phyloP scores from a whole-genome alignment of 1,140 invertebrate genomes.

The Cotesia vestalis region DNA sequence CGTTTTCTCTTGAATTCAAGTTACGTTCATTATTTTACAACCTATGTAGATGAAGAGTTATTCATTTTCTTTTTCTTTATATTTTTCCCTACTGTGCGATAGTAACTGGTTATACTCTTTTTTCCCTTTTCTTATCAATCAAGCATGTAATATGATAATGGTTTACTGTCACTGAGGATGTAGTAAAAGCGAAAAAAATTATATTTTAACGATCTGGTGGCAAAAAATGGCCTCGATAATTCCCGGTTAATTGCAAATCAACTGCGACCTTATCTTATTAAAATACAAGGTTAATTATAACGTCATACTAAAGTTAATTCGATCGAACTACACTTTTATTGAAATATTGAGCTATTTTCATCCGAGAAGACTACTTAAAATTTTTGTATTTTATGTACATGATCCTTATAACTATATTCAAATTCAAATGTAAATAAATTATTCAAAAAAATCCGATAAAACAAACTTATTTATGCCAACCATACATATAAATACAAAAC shows the following conservation, averaged over 20 bases:
- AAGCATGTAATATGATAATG: constrained; percentile 37
- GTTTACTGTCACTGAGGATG: constrained; percentile 22
- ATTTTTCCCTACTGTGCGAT: not conserved
- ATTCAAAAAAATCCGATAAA: not conserved
- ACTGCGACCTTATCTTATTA: constrained; percentile 30
- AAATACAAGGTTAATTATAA: constrained; percentile 27
- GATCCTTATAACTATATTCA: not conserved
- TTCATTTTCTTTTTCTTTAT: not conserved
- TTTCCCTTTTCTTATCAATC: constrained; percentile 18
- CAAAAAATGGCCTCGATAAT: constrained; percentile 35
- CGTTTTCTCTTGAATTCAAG: not conserved
- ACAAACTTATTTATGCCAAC: too few species aligned
- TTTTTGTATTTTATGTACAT: too few species aligned
- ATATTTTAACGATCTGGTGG: constrained; percentile 25
- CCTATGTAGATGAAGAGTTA: not conserved
- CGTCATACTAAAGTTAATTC: constrained; percentile 6
- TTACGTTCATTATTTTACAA: not conserved
- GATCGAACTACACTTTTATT: constrained; percentile 6
- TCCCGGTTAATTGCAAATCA: constrained; percentile 24
- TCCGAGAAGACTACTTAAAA: too few species aligned
- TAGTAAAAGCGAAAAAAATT: constrained; percentile 8
- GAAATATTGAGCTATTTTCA: too few species aligned
- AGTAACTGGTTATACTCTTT: not conserved
- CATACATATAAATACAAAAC: too few species aligned
- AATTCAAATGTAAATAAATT: not conserved